phyloP scores from a whole-genome alignment of 2,797 vertebrate species.

The Lindbergichthys nudifrons region DNA sequence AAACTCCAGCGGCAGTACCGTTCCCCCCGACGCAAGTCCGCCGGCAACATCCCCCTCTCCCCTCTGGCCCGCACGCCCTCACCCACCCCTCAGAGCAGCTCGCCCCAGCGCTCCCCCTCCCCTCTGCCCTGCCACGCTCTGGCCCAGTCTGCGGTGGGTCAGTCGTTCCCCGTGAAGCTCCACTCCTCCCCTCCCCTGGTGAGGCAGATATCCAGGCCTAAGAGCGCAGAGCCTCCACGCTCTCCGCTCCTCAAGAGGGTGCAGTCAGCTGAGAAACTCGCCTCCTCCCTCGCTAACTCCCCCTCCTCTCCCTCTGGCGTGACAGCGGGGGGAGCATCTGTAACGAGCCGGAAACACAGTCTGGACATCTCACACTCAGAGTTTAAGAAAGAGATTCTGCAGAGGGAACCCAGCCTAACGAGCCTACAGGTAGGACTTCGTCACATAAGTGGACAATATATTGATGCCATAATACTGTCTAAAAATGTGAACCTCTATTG shows the following conservation, averaged over 20 bases:
- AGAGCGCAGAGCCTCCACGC: conserved; percentile 93
- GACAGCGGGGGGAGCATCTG: conserved; percentile 64
- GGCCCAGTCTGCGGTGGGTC: conserved; percentile 80
- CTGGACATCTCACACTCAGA: conserved; percentile 92
- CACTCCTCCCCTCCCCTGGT: conserved; percentile 94
- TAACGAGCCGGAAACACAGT: conserved; percentile 89
- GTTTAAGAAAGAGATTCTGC: conserved; percentile 95
- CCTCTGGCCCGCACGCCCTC: conserved; percentile 96
- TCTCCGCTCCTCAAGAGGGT: conserved; percentile 96
- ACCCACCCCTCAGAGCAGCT: conserved; percentile 92
- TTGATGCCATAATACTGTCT: background rate
- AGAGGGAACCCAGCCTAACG: conserved; percentile 90
- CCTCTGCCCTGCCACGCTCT: conserved; percentile 88
- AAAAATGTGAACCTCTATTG: background rate
- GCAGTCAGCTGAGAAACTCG: conserved; percentile 94
- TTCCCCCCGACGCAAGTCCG: conserved; percentile 95
- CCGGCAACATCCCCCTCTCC: conserved; percentile 95
- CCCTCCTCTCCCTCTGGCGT: conserved; percentile 72
- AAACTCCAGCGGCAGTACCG: conserved; percentile 97
- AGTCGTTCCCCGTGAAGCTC: conserved; percentile 92
- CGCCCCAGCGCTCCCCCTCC: conserved; percentile 93
- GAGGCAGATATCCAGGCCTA: conserved; percentile 93
- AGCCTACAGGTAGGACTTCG: conserved; percentile 84
- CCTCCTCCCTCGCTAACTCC: conserved; percentile 83
- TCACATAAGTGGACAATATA: background rate